Evolutionary conservation across 92 coral and sea anemone species (phyloP), one percentile per base, ranked within the genome.

Genomic region (Epizoanthus rinbou): DNA sequence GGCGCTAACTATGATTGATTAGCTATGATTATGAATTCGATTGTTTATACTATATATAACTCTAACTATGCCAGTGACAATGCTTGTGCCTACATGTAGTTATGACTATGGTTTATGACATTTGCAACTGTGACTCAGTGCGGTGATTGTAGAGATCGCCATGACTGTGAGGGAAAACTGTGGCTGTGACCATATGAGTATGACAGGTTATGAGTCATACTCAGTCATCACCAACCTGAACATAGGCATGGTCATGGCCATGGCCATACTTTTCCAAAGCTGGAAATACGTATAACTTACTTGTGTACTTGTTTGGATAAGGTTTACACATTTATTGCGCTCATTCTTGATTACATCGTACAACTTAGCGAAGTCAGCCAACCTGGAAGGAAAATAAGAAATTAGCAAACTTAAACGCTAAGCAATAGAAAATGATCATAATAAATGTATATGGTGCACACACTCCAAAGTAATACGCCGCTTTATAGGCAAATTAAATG

Each of bases 301-400:
- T 92, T 97, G 99, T 3, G 98, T 97, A 78, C 99, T 97, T 8
- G 99, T 97, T 72, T 97, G 99, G 68, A 97, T 97, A 31, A 97
- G 92, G 80, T 97, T 97, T 0, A 97, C 99, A 69, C 99, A 97
- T 72, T 97, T 97, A 80, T 97, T 97, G 31, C 99, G 87, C 79
- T 97, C 99, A 85, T 97, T 97, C 85, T 97, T 97, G 28, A 97
- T 97, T 54, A 97, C 99, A 84, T 97, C 99, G 82, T 97, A 97
- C 31, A 97, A 90, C 54, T 97, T 97, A 54, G 99, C 99, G 72
- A 97, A 97, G 87, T 97, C 99, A 25, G 99, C 90, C 17, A 97
- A 71, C 79, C 99, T 97, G 90, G 24, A 69, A 62, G 47, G 56
- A 74, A 13, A 80, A 79, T 17, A 54, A 18, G 15, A 73, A 19